Percentiles rank a stretch among this genome's conserved stretches.
Evolutionary conservation across 2,888 invertebrate genomes (phyloP).

Genomic region (Rhingia campestris): DNA sequence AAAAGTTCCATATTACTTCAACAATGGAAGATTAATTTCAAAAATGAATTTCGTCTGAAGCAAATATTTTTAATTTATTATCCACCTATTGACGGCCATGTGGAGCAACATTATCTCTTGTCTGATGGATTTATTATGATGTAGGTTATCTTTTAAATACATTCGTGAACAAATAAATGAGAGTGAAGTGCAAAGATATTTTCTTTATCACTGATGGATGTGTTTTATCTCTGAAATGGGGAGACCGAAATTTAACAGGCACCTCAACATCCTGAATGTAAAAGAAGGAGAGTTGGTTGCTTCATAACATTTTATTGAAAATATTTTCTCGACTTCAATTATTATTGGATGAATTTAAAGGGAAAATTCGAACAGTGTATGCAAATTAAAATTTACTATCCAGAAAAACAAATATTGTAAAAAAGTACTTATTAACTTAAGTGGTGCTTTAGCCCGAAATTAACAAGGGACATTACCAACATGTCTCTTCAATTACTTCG

Average conservation of each 20-base stretch:
- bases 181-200: background rate
- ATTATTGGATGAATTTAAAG: no score
- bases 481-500: no score
- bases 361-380: no score
- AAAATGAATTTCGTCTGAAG: no score
- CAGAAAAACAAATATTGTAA: no score
- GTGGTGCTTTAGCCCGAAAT: no score
- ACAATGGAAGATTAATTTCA: no score
- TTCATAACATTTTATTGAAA: no score
- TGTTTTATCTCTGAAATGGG: background rate
- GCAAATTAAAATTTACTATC: no score
- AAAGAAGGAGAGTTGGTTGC: background rate
- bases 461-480: no score
- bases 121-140: conserved; percentile 14
- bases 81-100: conserved; percentile 1
- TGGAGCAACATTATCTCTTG: background rate
- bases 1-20: background rate
- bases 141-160: background rate
- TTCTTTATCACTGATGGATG: background rate
- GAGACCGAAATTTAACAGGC: background rate
- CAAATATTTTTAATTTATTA: background rate
- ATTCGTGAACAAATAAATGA: background rate
- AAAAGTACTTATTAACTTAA: no score
- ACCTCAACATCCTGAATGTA: background rate
- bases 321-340: no score